Evolutionary conservation across 2,888 invertebrate genomes (phyloP).

Genomic region (Acanthosepion lycidas): DNA sequence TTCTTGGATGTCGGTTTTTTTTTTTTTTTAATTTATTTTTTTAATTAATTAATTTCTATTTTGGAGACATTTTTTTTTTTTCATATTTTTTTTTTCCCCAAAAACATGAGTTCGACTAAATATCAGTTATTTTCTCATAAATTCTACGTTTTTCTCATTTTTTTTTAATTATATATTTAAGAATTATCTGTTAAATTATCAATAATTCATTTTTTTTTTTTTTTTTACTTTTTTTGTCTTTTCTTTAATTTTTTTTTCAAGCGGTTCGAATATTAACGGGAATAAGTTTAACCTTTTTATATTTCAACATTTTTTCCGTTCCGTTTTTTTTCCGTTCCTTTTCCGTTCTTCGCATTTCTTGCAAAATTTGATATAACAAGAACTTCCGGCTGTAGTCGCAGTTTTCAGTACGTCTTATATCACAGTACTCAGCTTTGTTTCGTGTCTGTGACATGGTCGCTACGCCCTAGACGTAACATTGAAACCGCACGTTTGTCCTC

Average conservation of each 20-base stretch:
- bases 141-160: background rate
- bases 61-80: background rate
- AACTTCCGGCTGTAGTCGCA: background rate
- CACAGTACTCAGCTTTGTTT: background rate
- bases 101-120: background rate
- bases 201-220: too few species aligned
- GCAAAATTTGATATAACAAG: background rate
- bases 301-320: background rate
- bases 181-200: background rate
- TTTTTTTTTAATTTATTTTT: background rate
- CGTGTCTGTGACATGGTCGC: conserved; percentile 42
- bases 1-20: background rate
- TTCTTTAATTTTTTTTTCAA: too few species aligned
- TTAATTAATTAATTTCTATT: background rate
- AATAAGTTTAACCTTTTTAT: too few species aligned
- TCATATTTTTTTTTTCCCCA: background rate
- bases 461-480: conserved; percentile 54
- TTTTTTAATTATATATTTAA: background rate
- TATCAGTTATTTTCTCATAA: background rate
- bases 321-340: too few species aligned
- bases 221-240: too few species aligned
- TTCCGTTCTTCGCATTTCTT: background rate
- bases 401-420: background rate
- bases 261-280: too few species aligned
- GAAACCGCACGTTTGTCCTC: background rate